Percentiles rank a stretch among this genome's conserved stretches.
Evolutionary conservation across 2,113 vertebrate genomes (phyloP).

Genomic region (Ovis canadensis): DNA sequence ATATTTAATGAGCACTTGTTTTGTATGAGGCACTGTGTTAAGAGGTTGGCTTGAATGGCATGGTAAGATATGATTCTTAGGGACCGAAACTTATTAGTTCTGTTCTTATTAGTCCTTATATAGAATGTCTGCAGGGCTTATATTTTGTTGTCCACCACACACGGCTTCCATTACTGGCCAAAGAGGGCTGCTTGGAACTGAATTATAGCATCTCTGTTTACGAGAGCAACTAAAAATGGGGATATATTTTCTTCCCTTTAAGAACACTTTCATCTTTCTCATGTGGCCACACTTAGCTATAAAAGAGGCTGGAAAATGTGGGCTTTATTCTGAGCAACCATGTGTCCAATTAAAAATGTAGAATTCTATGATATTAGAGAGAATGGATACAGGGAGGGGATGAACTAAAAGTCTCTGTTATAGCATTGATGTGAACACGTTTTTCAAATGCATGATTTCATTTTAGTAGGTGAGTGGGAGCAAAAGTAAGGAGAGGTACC

Average conservation of each 20-base stretch:
- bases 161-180: not conserved
- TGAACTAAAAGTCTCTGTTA: not conserved
- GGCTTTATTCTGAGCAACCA: not conserved
- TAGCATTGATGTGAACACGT: not conserved
- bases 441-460: conserved; percentile 10
- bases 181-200: not conserved
- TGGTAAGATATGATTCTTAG: not conserved
- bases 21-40: not conserved
- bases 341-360: not conserved
- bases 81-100: not conserved
- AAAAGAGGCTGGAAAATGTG: not conserved
- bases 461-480: not conserved
- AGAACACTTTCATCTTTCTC: not conserved
- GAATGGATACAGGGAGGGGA: not conserved
- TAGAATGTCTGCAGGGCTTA: not conserved
- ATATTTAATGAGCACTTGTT: not conserved
- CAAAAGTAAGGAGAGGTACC: not conserved
- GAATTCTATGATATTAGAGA: not conserved
- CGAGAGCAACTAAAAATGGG: not conserved
- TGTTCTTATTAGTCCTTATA: not conserved
- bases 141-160: not conserved
- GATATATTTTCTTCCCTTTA: not conserved
- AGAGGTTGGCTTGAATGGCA: not conserved
- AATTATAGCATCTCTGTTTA: not conserved
- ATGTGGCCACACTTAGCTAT: not conserved